These are phyloP conservation scores for Microhierax caerulescens DNA, from an alignment of 2,797 vertebrate species.

Conservation along the genomic window DNA sequence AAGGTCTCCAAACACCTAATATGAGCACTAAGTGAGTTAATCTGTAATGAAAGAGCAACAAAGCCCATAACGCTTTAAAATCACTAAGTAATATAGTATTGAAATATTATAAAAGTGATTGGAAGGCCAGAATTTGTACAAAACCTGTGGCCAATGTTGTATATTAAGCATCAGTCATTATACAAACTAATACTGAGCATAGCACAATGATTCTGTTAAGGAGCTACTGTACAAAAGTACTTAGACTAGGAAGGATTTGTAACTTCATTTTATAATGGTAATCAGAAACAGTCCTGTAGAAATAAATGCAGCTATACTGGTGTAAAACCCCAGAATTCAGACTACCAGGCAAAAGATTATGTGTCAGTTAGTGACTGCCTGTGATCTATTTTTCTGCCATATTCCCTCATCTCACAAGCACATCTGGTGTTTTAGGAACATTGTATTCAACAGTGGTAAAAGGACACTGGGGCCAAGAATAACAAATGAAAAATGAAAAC, in stretches of 20 bases:
- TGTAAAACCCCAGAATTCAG: neutral
- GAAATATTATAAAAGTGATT: neutral
- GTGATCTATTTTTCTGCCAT: neutral
- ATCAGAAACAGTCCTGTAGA: slow-evolving; percentile 5
- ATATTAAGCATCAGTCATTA: neutral
- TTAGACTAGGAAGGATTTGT: neutral
- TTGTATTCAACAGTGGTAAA: slow-evolving; percentile 57
- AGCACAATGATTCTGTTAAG: neutral
- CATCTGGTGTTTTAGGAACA: slow-evolving; percentile 67
- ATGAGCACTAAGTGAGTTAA: neutral
- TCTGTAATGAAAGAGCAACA: neutral
- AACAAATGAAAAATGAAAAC: slow-evolving; percentile 62
- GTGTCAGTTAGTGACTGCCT: neutral
- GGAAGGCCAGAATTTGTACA: neutral
- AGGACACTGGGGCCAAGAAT: slow-evolving; percentile 30
- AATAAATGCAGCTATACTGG: neutral
- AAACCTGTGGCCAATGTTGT: neutral
- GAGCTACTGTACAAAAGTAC: neutral
- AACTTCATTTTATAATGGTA: neutral
- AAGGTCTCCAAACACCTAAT: neutral
- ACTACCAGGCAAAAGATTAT: neutral
- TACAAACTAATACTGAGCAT: neutral
- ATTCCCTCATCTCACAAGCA: slow-evolving; percentile 32
- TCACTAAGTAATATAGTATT: neutral
- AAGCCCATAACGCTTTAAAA: neutral